Evolutionary conservation across 2,888 invertebrate species (phyloP), one percentile per base, ranked within the genome.

Genomic region (Leptinotarsa rubiginosa): DNA sequence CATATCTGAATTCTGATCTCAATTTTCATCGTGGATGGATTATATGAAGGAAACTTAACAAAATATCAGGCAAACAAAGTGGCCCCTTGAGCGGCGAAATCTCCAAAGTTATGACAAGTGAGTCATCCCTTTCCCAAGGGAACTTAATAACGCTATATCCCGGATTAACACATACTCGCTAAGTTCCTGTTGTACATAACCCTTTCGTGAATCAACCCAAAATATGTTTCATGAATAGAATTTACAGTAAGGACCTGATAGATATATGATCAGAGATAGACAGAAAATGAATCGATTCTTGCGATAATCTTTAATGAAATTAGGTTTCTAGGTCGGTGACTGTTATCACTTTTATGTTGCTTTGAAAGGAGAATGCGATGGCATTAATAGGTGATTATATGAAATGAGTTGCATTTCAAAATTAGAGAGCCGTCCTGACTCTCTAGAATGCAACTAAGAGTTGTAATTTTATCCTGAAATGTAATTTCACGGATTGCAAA

Each of bases 111-210:
- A 79, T 80, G 78, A 79, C 77, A 79, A 78, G 75, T 77, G 76
- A 79, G 78, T 75, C 79, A 79, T 82, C 81, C 80, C 75, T 83
- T 85, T 85, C 86, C 86, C 80, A 80, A 78, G 75, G 86, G 84
- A 83, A 85, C 85, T 85, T 86, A 86, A 86, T 84, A 84, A 81
- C 83, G 83, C 81, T 84, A 84, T 86, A 87, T 85, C 84, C 84
- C 86, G 87, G 87, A 87, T 87, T 87, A 87, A 87, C 86, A 86
- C 85, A 84, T 85, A 85, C 83, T 79, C 78, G 79, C 75, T 74
- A 77, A 76, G 70, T 77, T 78, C 70, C 67, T 77, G 77, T 77
- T 72, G 62, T 69, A 20, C 69, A 62, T 25, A 69, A 49, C 41
- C 69, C 41, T 65, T 54, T 52, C 13, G 52, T 20, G 22, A 67